Evolutionary conservation across 2,113 vertebrate genomes (phyloP).

Genomic region (Camelus bactrianus): DNA sequence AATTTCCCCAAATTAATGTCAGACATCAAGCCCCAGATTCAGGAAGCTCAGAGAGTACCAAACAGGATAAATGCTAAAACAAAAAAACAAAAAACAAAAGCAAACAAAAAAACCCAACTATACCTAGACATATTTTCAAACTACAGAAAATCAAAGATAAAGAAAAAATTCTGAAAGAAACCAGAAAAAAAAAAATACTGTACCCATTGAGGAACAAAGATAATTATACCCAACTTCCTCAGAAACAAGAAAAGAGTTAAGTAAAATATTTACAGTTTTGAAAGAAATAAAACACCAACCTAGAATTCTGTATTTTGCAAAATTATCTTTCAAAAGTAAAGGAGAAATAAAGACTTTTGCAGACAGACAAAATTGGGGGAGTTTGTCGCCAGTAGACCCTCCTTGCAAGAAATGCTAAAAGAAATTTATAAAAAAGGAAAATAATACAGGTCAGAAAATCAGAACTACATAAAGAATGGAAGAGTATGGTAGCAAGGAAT

Average conservation of each 20-base stretch:
- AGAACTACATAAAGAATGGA: not conserved
- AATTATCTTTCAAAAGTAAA: constrained; percentile 11
- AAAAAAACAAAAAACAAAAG: not conserved
- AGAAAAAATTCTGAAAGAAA: not conserved
- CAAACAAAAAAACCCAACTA: not conserved
- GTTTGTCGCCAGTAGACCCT: not conserved
- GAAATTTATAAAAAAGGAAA: not conserved
- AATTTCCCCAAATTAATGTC: not conserved
- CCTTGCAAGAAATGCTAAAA: not conserved
- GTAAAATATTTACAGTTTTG: not conserved
- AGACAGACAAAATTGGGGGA: not conserved
- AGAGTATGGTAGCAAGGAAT: not conserved
- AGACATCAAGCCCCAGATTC: not conserved
- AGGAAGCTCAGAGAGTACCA: not conserved
- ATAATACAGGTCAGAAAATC: not conserved
- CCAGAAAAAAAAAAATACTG: not conserved
- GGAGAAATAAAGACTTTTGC: not conserved
- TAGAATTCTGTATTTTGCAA: not conserved
- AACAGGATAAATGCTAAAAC: not conserved
- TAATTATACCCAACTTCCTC: not conserved
- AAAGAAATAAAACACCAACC: not conserved
- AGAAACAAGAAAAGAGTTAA: not conserved
- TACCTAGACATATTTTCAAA: not conserved
- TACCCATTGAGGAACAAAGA: not conserved
- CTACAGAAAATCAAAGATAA: not conserved